Conservation (phyloP, 2,888 invertebrate species). For the Orchesellides sinensis region DNA sequence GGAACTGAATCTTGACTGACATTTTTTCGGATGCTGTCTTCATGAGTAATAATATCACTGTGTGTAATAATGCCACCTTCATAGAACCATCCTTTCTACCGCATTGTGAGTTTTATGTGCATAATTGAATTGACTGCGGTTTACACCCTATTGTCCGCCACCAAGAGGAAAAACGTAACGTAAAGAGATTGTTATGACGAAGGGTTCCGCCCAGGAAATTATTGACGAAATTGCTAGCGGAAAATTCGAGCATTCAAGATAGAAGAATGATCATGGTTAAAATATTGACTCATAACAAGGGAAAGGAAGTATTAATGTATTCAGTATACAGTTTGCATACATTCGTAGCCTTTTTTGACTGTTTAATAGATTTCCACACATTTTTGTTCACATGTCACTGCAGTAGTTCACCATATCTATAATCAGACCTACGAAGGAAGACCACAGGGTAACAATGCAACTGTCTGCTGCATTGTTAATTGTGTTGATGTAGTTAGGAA, state of each 20-base stretch:
- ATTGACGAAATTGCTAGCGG: conserved; percentile 34
- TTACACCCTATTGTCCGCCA: conserved; percentile 57
- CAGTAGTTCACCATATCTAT: background rate
- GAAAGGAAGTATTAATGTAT: too few relatives aligned
- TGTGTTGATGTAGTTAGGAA: too few relatives aligned
- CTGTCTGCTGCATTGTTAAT: background rate
- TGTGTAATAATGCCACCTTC: conserved; percentile 37
- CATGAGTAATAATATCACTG: background rate
- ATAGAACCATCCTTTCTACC: background rate
- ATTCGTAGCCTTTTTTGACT: too few relatives aligned
- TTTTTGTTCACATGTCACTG: conserved; percentile 59
- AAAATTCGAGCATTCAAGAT: conserved; percentile 43
- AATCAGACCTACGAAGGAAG: background rate
- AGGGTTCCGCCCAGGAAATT: conserved; percentile 66
- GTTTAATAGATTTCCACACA: conserved; percentile 63
- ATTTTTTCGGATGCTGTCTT: conserved; percentile 4
- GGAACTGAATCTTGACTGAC: conserved; percentile 20
- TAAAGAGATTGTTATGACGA: conserved; percentile 18
- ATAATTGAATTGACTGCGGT: conserved; percentile 65
- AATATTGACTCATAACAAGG: conserved; percentile 65
- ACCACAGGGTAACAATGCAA: background rate
- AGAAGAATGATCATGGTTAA: conserved; percentile 45
- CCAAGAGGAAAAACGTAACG: background rate
- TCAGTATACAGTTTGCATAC: conserved; percentile 3
- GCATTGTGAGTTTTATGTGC: conserved; percentile 34